These are phyloP conservation scores for Alces alces DNA, from an alignment of 2,113 vertebrate species.

Conservation along the genomic window DNA sequence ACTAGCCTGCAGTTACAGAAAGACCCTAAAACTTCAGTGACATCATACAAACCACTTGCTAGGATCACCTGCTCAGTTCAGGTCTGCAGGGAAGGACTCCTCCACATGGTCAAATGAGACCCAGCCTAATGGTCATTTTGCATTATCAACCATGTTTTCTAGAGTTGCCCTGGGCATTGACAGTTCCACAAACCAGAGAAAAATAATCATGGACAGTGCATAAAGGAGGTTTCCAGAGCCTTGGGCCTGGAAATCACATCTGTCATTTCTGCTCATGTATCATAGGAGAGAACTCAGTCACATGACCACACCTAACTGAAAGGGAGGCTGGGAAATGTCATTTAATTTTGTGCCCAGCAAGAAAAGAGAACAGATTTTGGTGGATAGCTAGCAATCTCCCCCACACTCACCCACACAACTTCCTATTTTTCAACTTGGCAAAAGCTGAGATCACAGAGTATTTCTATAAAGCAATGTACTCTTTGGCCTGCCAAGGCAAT, in stretches of 20 bases:
- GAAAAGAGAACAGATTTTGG: constrained; percentile 53
- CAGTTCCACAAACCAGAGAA: background rate
- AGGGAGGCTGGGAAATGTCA: background rate
- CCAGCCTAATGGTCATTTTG: background rate
- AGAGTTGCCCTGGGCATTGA: background rate
- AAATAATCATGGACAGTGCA: background rate
- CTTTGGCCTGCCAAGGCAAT: constrained; percentile 30
- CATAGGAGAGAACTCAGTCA: background rate
- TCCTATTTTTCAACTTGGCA: constrained; percentile 62
- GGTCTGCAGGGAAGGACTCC: background rate
- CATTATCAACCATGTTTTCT: background rate
- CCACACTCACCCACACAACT: constrained; percentile 54
- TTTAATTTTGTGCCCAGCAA: background rate
- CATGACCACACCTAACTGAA: background rate
- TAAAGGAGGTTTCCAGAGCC: background rate
- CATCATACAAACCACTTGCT: background rate
- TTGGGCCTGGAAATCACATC: background rate
- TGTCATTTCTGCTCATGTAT: background rate
- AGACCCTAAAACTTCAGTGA: background rate
- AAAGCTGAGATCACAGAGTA: constrained; percentile 37
- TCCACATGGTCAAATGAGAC: background rate
- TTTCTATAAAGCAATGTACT: constrained; percentile 23
- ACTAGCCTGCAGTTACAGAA: background rate
- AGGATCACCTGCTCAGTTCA: background rate
- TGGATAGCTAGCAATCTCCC: constrained; percentile 33